Evolutionary conservation across 2,113 vertebrate genomes (phyloP), one percentile per base, ranked within the genome.

Genomic region (Odontophorus gujanensis): DNA sequence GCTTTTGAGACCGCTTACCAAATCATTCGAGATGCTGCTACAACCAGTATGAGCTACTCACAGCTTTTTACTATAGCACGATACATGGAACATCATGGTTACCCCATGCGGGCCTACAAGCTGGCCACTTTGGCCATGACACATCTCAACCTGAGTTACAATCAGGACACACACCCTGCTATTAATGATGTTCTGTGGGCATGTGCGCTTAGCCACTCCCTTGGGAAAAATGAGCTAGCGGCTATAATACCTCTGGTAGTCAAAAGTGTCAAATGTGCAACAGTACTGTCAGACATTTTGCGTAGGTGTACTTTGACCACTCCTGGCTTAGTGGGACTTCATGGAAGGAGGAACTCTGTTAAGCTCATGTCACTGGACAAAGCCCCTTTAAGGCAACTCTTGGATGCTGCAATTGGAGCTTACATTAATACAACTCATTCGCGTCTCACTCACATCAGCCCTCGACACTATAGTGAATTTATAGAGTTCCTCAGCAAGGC

Each of bases 351-450:
- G 97, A 98, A 98, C 95, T 98, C 98, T 94, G 98, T 98, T 77
- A 98, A 98, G 97, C 97, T 98, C 63, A 98, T 98, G 98, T 98
- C 98, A 84, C 97, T 98, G 98, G 98, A 98, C 96, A 98, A 98
- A 97, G 98, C 98, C 89, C 98, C 98, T 76, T 96, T 98, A 91
- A 6, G 98, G 50, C 98, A 98, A 63, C 98, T 98, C 90, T 86
- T 98, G 87, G 98, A 98, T 92, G 98, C 98, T 92, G 98, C 98
- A 0, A 98, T 98, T 0, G 98, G 98, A 96, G 98, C 98, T 24
- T 98, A 98, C 83, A 98, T 98, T 90, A 98, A 98, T 80, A 98
- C 98, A 2, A 98, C 98, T 18, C 98, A 98, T 95, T 98, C 98
- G 3, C 97, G 98, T 63, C 98, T 98, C 94, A 98, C 98, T 72